These are phyloP conservation scores for Kuschelorhynchus macadamiae DNA, from an alignment of 2,888 invertebrate species.

Conservation along the genomic window DNA sequence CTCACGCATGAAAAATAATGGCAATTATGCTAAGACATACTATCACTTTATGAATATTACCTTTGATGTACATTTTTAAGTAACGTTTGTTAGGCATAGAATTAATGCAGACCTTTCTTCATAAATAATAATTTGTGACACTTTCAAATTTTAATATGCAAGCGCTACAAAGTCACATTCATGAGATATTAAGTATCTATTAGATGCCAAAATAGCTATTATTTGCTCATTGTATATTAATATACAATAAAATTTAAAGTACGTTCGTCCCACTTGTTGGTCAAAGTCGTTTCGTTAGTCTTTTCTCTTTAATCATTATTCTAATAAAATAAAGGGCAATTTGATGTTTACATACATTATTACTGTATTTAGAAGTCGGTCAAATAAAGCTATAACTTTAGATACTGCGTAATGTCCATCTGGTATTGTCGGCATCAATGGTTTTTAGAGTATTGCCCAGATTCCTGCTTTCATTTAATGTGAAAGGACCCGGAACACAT, in stretches of 20 bases:
- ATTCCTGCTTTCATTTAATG: too few relatives aligned
- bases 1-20: not conserved
- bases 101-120: slow-evolving; percentile 3
- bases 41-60: not conserved
- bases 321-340: too few relatives aligned
- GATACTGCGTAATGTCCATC: too few relatives aligned
- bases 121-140: slow-evolving; percentile 21
- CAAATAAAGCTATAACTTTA: too few relatives aligned
- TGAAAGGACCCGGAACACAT: too few relatives aligned
- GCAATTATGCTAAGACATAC: not conserved
- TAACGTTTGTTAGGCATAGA: not conserved
- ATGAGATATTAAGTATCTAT: not conserved
- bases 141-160: slow-evolving; percentile 26
- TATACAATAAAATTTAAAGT: slow-evolving; percentile 7
- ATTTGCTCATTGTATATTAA: not conserved
- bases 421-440: too few relatives aligned
- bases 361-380: too few relatives aligned
- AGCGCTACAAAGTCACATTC: not conserved
- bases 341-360: too few relatives aligned
- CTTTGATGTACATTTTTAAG: not conserved
- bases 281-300: not conserved
- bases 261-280: slow-evolving; percentile 2
- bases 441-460: too few relatives aligned
- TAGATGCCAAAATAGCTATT: slow-evolving; percentile 3
- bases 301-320: not conserved